phyloP scores from a whole-genome alignment of 1,140 invertebrate species.

The Leptinotarsa lineolata region DNA sequence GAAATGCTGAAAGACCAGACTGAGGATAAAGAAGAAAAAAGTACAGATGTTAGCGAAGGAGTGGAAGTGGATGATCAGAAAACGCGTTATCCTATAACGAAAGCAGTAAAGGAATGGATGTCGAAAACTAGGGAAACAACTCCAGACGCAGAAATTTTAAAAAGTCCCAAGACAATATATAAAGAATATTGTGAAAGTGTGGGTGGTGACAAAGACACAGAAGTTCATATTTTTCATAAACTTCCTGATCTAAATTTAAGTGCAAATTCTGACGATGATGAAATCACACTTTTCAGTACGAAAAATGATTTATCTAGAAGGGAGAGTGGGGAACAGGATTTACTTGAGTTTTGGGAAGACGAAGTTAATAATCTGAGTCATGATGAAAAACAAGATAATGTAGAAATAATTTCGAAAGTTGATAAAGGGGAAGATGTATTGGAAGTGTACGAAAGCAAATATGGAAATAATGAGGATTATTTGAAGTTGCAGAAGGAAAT shows the following conservation, averaged over 20 bases:
- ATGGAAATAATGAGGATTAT: slow-evolving; percentile 50
- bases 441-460: slow-evolving; percentile 51
- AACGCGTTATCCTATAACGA: slow-evolving; percentile 50
- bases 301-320: slow-evolving; percentile 15
- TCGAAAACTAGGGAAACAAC: slow-evolving; percentile 51
- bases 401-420: background rate
- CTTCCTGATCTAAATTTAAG: too few relatives aligned
- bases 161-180: slow-evolving; percentile 49
- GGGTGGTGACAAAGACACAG: slow-evolving; percentile 30
- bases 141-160: slow-evolving; percentile 53
- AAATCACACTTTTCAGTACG: slow-evolving; percentile 37
- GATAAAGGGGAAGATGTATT: slow-evolving; percentile 46
- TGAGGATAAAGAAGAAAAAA: slow-evolving; percentile 22
- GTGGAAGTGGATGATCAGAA: slow-evolving; percentile 29
- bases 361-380: slow-evolving; percentile 16
- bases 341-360: slow-evolving; percentile 49
- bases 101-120: slow-evolving; percentile 55
- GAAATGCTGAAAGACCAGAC: slow-evolving; percentile 27
- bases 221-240: background rate
- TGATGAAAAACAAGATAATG: slow-evolving; percentile 26
- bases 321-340: slow-evolving; percentile 34
- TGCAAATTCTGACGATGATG: slow-evolving; percentile 30
- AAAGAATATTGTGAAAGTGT: slow-evolving; percentile 40
- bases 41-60: background rate
- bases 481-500: slow-evolving; percentile 44